phyloP scores from a whole-genome alignment of 2,888 invertebrate genomes.

The Apodemia hepburni region DNA sequence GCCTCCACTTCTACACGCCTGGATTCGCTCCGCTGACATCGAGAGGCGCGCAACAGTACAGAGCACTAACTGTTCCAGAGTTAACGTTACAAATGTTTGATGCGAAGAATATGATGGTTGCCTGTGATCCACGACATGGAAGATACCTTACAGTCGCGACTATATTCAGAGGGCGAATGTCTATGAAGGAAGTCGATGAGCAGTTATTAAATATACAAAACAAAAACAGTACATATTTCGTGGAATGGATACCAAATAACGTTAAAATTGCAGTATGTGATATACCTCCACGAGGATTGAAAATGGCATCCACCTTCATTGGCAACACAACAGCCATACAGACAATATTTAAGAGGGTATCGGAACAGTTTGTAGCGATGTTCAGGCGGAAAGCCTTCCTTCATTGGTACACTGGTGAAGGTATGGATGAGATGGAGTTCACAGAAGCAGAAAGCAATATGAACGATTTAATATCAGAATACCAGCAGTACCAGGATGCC shows the following conservation, averaged over 20 bases:
- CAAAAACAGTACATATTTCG: slow-evolving; percentile 89
- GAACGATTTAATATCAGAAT: slow-evolving; percentile 86
- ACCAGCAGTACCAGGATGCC: slow-evolving; percentile 87
- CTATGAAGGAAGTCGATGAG: slow-evolving; percentile 95
- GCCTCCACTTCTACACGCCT: slow-evolving; percentile 79
- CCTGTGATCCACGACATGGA: slow-evolving; percentile 94
- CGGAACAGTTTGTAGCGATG: slow-evolving; percentile 94
- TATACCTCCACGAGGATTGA: slow-evolving; percentile 86
- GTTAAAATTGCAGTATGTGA: slow-evolving; percentile 90
- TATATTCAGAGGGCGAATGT: slow-evolving; percentile 94
- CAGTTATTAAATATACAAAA: slow-evolving; percentile 89
- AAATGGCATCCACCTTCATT: slow-evolving; percentile 94
- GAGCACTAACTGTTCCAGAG: slow-evolving; percentile 94
- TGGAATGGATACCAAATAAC: slow-evolving; percentile 91
- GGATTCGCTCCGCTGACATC: slow-evolving; percentile 86
- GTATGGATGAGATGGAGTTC: slow-evolving; percentile 96
- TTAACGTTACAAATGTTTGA: slow-evolving; percentile 83
- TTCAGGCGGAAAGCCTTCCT: slow-evolving; percentile 97
- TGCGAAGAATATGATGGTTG: slow-evolving; percentile 92
- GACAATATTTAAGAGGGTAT: slow-evolving; percentile 91
- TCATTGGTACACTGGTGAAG: slow-evolving; percentile 97
- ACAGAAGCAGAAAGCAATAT: slow-evolving; percentile 94
- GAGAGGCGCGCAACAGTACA: slow-evolving; percentile 92
- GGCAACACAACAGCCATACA: slow-evolving; percentile 93
- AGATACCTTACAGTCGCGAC: slow-evolving; percentile 94